These are phyloP conservation scores for Ips typographus DNA, from an alignment of 1,140 invertebrate species.

Conservation along the genomic window DNA sequence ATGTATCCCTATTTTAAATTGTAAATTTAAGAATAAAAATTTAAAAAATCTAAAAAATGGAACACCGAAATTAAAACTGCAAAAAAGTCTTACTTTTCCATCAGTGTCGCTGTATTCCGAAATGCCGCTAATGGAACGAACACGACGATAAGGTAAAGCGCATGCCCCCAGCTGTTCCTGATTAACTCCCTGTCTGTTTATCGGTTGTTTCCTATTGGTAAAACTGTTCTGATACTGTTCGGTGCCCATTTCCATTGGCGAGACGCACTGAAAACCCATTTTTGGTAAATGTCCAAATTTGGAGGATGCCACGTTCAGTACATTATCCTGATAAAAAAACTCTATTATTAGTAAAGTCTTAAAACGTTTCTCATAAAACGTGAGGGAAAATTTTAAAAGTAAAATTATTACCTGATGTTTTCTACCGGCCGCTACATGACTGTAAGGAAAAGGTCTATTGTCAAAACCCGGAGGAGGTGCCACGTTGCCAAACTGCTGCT, in stretches of 20 bases:
- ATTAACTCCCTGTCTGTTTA: slow-evolving; percentile 25
- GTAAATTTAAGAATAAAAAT: no score
- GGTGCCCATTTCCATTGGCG: slow-evolving; percentile 35
- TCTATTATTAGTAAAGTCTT: no score
- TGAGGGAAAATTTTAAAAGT: no score
- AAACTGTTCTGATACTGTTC: slow-evolving; percentile 15
- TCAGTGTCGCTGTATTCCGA: slow-evolving; percentile 41
- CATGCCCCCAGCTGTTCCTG: slow-evolving; percentile 31
- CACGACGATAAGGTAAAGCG: slow-evolving; percentile 9
- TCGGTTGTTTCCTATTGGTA: background rate
- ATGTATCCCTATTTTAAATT: slow-evolving; percentile 9
- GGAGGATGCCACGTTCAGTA: background rate
- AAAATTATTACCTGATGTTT: slow-evolving; percentile 20
- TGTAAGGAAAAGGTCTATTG: slow-evolving; percentile 11
- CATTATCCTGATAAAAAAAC: no score
- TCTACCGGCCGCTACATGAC: background rate
- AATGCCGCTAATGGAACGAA: slow-evolving; percentile 36
- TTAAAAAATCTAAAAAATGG: background rate
- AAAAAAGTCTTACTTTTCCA: slow-evolving; percentile 19
- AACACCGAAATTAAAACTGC: background rate
- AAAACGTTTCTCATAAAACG: no score
- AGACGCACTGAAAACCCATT: background rate
- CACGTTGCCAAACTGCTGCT: slow-evolving; percentile 11
- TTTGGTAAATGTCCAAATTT: background rate
- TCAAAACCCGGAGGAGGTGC: slow-evolving; percentile 34